Evolutionary conservation across 2,797 vertebrate genomes (phyloP).

Genomic region (Phrynocephalus guinanensis): DNA sequence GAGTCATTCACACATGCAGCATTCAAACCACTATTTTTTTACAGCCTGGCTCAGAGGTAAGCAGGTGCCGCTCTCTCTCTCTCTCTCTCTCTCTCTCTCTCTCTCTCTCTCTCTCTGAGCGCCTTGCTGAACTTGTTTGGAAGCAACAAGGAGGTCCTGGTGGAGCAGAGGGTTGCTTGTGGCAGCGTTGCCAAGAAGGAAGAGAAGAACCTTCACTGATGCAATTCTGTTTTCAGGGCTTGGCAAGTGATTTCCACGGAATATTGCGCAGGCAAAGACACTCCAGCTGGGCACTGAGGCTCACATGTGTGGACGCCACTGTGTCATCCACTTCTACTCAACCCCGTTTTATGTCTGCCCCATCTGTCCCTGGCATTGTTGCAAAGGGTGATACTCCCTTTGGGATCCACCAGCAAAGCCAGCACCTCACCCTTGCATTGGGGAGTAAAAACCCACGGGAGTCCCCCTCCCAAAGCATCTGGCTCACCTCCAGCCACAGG

Average conservation of each 20-base stretch:
- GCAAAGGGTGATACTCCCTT: slow-evolving; percentile 51
- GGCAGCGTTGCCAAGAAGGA: too few species aligned
- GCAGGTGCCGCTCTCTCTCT: background rate
- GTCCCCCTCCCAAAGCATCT: background rate
- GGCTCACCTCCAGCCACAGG: slow-evolving; percentile 25
- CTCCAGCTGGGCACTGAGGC: too few species aligned
- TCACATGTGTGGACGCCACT: slow-evolving; percentile 39
- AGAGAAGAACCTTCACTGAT: background rate
- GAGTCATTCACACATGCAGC: too few species aligned
- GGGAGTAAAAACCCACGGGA: background rate
- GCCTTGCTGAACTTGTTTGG: slow-evolving; percentile 13
- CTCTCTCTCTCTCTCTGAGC: too few species aligned
- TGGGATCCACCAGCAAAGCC: slow-evolving; percentile 53
- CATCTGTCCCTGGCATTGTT: slow-evolving; percentile 54
- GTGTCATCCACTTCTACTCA: slow-evolving; percentile 40
- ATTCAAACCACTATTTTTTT: background rate
- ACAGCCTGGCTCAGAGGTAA: background rate
- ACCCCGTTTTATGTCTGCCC: slow-evolving; percentile 18
- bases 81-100: too few species aligned
- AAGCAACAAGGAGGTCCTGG: background rate
- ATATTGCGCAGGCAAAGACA: too few species aligned
- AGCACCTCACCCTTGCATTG: slow-evolving; percentile 19
- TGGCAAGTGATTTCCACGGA: background rate
- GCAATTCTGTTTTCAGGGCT: background rate
- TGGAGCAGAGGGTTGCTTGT: background rate